Conservation (phyloP, 2,113 vertebrate genomes). For the Phycodurus eques region DNA sequence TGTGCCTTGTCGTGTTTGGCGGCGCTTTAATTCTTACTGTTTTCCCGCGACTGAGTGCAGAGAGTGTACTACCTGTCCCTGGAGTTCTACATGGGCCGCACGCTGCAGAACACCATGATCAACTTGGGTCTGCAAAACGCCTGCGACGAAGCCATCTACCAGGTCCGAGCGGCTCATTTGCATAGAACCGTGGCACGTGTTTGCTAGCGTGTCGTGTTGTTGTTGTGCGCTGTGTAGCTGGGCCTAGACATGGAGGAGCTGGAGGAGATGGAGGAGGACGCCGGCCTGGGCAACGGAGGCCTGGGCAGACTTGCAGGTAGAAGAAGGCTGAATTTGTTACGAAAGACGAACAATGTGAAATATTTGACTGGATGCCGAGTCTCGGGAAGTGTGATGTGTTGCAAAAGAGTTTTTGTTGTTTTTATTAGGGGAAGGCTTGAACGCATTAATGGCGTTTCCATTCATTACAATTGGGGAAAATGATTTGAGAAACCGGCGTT, state of each 20-base stretch:
- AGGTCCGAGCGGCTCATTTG: constrained; percentile 70
- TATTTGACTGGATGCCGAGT: background rate
- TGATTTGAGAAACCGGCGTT: too few species aligned
- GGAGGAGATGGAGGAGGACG: constrained; percentile 96
- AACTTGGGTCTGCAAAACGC: constrained; percentile 95
- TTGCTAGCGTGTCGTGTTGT: background rate
- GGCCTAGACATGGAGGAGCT: constrained; percentile 97
- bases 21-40: background rate
- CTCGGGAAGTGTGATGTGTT: background rate
- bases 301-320: constrained; percentile 93
- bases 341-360: background rate
- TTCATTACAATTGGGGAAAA: too few species aligned
- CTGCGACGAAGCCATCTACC: constrained; percentile 93
- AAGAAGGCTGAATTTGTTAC: background rate
- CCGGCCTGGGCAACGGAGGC: constrained; percentile 93
- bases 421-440: too few species aligned
- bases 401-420: constrained; percentile 1
- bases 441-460: too few species aligned
- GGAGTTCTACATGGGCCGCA: constrained; percentile 96
- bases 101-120: constrained; percentile 95
- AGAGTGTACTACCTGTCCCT: constrained; percentile 94
- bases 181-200: background rate
- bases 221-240: constrained; percentile 61
- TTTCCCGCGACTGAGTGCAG: constrained; percentile 55
- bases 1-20: background rate